Conservation (phyloP, 1,140 invertebrate species). For the Cryptotermes secundus region DNA sequence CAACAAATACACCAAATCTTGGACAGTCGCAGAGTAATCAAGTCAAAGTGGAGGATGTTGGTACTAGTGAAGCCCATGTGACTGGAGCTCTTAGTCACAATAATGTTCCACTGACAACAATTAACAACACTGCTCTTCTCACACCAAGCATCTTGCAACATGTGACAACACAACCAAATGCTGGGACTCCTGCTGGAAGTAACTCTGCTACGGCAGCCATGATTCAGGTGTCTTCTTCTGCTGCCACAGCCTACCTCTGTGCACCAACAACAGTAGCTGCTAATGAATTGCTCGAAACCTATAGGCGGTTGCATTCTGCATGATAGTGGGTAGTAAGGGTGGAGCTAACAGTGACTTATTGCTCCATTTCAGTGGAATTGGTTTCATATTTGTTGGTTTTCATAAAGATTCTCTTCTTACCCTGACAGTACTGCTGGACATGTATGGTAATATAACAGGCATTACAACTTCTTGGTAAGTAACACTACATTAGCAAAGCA, state of each 20-base stretch:
- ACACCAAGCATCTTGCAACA: constrained; percentile 34
- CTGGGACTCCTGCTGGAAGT: neutral
- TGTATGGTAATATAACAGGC: no score
- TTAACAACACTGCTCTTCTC: constrained; percentile 34
- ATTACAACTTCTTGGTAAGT: no score
- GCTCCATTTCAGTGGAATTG: neutral
- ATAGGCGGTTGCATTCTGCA: constrained; percentile 35
- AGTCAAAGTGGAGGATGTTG: constrained; percentile 23
- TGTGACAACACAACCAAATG: neutral
- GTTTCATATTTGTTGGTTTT: neutral
- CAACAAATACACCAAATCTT: constrained; percentile 48
- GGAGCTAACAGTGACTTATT: neutral
- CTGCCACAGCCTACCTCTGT: constrained; percentile 35
- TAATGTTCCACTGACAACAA: constrained; percentile 31
- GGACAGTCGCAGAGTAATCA: constrained; percentile 41
- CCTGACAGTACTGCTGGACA: neutral
- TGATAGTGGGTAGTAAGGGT: constrained; percentile 21
- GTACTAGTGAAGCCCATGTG: neutral
- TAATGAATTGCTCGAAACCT: constrained; percentile 36
- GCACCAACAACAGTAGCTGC: constrained; percentile 27
- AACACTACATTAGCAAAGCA: no score
- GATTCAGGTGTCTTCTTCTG: constrained; percentile 28
- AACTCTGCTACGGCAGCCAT: constrained; percentile 29
- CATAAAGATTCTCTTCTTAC: neutral
- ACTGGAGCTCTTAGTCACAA: neutral